A percentile compares a stretch with the other conserved stretches of the same genome.
Conservation (phyloP, 2,113 vertebrate genomes). For the Bubo blakistoni region DNA sequence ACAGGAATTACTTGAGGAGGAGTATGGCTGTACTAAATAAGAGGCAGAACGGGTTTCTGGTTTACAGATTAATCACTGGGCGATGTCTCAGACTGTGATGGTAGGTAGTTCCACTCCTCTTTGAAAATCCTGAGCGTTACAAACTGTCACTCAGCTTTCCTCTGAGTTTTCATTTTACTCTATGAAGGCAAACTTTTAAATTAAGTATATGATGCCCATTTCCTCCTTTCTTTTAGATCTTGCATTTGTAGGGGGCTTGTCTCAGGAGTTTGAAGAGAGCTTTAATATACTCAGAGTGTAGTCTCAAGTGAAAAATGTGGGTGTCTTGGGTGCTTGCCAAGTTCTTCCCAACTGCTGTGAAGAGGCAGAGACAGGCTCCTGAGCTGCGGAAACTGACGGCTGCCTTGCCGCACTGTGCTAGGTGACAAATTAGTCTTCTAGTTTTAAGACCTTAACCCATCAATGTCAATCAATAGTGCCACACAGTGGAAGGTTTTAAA, state of each 20-base stretch:
- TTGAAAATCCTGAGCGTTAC: background rate
- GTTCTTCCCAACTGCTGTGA: background rate
- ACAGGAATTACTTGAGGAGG: background rate
- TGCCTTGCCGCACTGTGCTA: background rate
- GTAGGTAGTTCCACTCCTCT: background rate
- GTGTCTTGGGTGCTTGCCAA: background rate
- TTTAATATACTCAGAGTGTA: background rate
- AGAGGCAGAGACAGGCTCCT: background rate
- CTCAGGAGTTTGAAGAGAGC: background rate
- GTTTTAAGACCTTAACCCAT: background rate
- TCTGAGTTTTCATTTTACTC: background rate
- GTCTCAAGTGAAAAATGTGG: background rate
- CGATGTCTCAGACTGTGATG: background rate
- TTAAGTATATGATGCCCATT: too few species aligned
- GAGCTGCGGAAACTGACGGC: background rate
- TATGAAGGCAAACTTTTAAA: background rate
- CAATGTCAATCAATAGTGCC: background rate
- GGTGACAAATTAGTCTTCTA: background rate
- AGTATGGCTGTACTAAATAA: too few species aligned
- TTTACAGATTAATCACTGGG: background rate
- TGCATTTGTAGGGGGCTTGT: background rate
- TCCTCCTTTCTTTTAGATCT: background rate
- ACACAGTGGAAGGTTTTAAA: background rate
- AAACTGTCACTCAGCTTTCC: background rate
- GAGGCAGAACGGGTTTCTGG: background rate